Evolutionary conservation across 2,888 invertebrate species (phyloP).

Genomic region (Lumbricus terrestris): DNA sequence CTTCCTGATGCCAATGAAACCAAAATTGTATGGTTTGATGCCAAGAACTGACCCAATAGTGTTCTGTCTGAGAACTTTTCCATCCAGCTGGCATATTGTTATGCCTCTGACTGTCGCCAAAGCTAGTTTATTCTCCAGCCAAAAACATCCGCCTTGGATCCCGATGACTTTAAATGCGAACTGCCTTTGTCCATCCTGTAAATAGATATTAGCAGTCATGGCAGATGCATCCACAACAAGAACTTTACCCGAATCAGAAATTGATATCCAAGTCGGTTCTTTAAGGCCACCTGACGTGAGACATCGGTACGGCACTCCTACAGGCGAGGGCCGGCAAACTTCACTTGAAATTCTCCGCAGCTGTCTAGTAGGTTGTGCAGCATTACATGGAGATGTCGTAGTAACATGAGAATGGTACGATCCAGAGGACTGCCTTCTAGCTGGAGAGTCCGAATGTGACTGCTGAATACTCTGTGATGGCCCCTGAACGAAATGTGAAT

Average conservation of each 20-base stretch:
- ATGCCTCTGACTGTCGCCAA: slow-evolving; percentile 11
- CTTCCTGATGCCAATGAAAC: background rate
- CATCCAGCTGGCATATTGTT: slow-evolving; percentile 15
- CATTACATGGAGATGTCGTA: background rate
- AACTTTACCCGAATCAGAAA: background rate
- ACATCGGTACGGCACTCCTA: background rate
- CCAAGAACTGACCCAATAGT: background rate
- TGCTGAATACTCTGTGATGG: background rate
- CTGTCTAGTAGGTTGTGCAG: background rate
- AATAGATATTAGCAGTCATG: background rate
- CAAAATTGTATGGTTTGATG: background rate
- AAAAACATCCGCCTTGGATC: slow-evolving; percentile 5
- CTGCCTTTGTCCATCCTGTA: background rate
- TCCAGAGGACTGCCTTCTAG: background rate
- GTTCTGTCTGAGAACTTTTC: background rate
- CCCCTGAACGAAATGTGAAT: background rate
- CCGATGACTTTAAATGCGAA: background rate
- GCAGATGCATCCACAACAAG: background rate
- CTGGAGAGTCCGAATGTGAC: background rate
- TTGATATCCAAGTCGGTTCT: background rate
- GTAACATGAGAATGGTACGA: background rate
- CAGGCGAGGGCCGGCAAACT: background rate
- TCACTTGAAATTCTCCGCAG: background rate
- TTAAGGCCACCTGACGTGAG: background rate
- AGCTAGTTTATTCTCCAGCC: background rate